Conservation (phyloP, 2,113 vertebrate genomes). For the Pongo pygmaeus region DNA sequence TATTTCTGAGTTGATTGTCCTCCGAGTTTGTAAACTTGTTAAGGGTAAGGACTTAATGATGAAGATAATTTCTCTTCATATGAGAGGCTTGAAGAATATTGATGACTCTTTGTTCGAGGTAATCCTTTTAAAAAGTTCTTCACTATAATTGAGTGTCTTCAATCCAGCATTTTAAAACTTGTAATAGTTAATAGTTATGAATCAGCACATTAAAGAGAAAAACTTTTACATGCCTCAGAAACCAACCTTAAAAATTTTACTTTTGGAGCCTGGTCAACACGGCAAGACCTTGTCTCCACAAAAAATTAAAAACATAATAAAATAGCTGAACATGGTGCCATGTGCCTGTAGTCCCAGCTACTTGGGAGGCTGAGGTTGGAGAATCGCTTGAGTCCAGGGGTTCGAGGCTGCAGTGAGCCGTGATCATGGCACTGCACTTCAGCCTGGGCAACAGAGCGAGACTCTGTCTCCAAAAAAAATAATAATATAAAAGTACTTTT, state of each 20-base stretch:
- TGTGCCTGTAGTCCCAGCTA: no score
- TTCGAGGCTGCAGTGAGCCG: no score
- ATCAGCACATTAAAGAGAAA: not conserved
- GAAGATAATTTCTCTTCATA: not conserved
- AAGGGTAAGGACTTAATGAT: not conserved
- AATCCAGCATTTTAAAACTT: not conserved
- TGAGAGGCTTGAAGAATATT: not conserved
- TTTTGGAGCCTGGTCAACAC: not conserved
- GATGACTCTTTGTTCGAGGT: not conserved
- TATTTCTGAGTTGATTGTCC: not conserved
- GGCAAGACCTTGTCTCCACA: no score
- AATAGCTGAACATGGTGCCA: no score
- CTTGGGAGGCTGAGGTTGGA: no score
- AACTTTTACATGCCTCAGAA: not conserved
- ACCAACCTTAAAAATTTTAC: not conserved
- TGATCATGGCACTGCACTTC: no score
- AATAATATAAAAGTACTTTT: not conserved
- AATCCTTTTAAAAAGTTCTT: not conserved
- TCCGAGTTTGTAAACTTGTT: not conserved
- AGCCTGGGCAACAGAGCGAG: no score
- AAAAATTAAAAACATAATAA: no score
- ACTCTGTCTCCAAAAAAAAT: no score
- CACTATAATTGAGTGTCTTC: not conserved
- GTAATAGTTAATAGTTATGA: not conserved
- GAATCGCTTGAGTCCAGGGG: no score